Percentiles rank a stretch among this genome's conserved stretches.
These are phyloP conservation scores for Podilymbus podiceps DNA, from an alignment of 2,113 vertebrate species.

Conservation along the genomic window DNA sequence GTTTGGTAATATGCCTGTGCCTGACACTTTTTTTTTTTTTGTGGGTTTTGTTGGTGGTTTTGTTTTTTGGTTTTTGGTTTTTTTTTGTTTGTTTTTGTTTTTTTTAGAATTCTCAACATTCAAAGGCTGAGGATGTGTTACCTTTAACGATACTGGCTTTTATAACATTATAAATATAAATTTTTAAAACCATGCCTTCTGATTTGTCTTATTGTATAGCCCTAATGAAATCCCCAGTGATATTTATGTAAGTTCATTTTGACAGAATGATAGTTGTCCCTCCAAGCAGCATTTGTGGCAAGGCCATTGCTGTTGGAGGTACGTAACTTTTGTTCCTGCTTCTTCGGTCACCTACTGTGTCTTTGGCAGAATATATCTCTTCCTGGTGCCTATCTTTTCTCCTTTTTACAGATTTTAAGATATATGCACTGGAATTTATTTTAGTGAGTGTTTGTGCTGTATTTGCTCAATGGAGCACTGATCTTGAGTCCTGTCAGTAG, in stretches of 20 bases:
- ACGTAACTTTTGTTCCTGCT: background rate
- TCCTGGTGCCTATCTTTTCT: background rate
- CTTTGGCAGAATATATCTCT: background rate
- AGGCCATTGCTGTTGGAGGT: background rate
- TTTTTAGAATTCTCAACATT: background rate
- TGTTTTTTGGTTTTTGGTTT: no score
- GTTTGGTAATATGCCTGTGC: background rate
- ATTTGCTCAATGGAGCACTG: background rate
- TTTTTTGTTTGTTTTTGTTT: background rate
- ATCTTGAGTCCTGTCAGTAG: background rate
- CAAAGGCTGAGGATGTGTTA: background rate
- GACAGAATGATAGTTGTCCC: background rate
- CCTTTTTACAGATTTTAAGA: background rate
- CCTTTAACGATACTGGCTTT: background rate
- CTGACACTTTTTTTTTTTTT: background rate
- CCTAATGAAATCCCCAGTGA: background rate
- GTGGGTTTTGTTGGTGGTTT: no score
- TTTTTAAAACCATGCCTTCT: background rate
- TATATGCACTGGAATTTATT: background rate
- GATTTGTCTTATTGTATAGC: background rate
- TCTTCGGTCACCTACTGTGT: fast-evolving
- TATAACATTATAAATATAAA: background rate
- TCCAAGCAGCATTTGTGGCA: background rate
- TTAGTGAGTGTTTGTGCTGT: background rate
- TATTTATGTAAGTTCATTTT: background rate